These are phyloP conservation scores for Acronicta aceris DNA, from an alignment of 2,888 invertebrate species.

Conservation along the genomic window DNA sequence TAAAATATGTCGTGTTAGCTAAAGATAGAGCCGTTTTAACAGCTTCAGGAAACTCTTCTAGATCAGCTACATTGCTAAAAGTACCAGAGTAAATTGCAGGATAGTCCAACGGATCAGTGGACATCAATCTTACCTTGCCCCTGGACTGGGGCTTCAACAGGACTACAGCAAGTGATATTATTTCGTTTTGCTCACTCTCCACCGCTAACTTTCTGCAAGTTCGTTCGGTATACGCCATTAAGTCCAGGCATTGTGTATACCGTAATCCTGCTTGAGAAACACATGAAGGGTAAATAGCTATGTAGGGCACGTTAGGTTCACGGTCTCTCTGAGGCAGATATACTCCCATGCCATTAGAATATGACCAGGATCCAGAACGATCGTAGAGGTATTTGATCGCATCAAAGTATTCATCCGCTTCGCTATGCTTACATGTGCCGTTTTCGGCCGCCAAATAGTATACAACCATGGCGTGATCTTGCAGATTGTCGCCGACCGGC, in stretches of 20 bases:
- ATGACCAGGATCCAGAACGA: slow-evolving; percentile 63
- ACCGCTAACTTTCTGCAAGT: slow-evolving; percentile 67
- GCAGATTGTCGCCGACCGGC: slow-evolving; percentile 78
- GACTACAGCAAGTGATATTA: slow-evolving; percentile 73
- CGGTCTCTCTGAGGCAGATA: slow-evolving; percentile 64
- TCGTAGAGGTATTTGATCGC: slow-evolving; percentile 59
- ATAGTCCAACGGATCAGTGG: slow-evolving; percentile 63
- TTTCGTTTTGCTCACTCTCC: slow-evolving; percentile 65
- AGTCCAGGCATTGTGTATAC: slow-evolving; percentile 60
- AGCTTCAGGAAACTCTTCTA: slow-evolving; percentile 68
- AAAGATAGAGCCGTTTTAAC: slow-evolving; percentile 66
- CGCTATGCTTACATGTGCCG: slow-evolving; percentile 68
- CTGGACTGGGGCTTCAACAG: slow-evolving; percentile 77
- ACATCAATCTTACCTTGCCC: slow-evolving; percentile 69
- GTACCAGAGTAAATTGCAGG: slow-evolving; percentile 78
- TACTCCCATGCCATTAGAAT: slow-evolving; percentile 71
- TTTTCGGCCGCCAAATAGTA: slow-evolving; percentile 70
- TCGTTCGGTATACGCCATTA: slow-evolving; percentile 65
- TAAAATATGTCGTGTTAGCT: slow-evolving; percentile 71
- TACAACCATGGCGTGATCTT: slow-evolving; percentile 78
- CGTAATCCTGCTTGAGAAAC: slow-evolving; percentile 58
- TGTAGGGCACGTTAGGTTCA: slow-evolving; percentile 69
- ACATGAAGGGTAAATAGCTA: slow-evolving; percentile 77
- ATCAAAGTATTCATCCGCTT: slow-evolving; percentile 60
- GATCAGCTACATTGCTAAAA: slow-evolving; percentile 68